Percentiles rank a stretch among this genome's conserved stretches.
phyloP scores from a whole-genome alignment of 1,140 invertebrate species.

The Drosophila kikkawai region DNA sequence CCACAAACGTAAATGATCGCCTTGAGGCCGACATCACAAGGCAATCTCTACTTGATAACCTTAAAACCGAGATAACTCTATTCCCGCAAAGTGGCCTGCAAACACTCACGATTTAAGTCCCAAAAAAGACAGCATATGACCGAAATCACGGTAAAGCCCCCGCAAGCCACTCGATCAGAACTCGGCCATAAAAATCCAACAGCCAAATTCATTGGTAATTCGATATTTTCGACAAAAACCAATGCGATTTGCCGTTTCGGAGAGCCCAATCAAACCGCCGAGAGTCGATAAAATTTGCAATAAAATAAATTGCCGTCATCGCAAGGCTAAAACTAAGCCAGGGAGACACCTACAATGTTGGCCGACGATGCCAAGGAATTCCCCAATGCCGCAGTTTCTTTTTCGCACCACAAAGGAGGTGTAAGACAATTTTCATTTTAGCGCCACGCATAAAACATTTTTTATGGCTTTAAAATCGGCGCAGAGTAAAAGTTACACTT shows the following conservation, averaged over 20 bases:
- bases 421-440: slow-evolving; percentile 72
- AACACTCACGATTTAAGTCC: not conserved
- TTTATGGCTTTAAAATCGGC: slow-evolving; percentile 82
- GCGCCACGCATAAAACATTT: slow-evolving; percentile 79
- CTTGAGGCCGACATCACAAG: not conserved
- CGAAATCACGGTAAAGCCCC: slow-evolving; percentile 28
- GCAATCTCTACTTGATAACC: slow-evolving; percentile 12
- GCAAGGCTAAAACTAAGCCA: slow-evolving; percentile 28
- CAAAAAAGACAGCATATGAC: slow-evolving; percentile 26
- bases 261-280: slow-evolving; percentile 69
- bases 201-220: slow-evolving; percentile 72
- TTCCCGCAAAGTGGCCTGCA: slow-evolving; percentile 4
- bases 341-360: slow-evolving; percentile 56
- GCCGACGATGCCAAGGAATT: slow-evolving; percentile 12
- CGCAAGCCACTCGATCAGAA: slow-evolving; percentile 36
- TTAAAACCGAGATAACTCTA: slow-evolving; percentile 17
- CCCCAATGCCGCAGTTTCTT: slow-evolving; percentile 8
- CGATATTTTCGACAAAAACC: slow-evolving; percentile 64
- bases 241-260: slow-evolving; percentile 31
- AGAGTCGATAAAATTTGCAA: slow-evolving; percentile 77
- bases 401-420: slow-evolving; percentile 50
- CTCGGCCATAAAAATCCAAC: slow-evolving; percentile 52
- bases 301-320: slow-evolving; percentile 79
- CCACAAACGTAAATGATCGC: not conserved
- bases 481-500: slow-evolving; percentile 78